Evolutionary conservation across 2,797 vertebrate species (phyloP).

Genomic region (Gambusia yucatana): DNA sequence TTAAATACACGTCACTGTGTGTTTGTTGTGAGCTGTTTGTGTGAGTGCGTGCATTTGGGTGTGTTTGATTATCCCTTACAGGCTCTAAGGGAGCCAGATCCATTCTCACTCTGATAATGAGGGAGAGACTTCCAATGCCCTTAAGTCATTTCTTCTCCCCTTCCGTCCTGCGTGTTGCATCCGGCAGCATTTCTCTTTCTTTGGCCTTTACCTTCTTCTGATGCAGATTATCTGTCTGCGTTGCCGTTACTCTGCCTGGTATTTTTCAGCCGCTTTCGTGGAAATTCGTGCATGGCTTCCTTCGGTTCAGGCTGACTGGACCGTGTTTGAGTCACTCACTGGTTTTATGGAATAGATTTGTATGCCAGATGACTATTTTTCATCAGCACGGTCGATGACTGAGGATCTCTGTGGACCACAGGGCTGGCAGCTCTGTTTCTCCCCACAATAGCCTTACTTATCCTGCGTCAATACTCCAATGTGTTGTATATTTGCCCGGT

Average conservation of each 20-base stretch:
- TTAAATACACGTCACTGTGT: conserved; percentile 26
- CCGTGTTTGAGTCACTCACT: conserved; percentile 38
- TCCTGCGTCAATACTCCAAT: conserved; percentile 57
- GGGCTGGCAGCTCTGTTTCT: conserved; percentile 59
- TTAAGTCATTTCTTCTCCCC: conserved; percentile 82
- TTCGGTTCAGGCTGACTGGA: conserved; percentile 32
- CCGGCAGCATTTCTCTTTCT: conserved; percentile 35
- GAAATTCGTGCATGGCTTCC: conserved; percentile 19
- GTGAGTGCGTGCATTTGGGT: conserved; percentile 54
- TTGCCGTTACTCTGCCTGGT: conserved; percentile 8
- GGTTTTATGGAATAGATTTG: conserved; percentile 53
- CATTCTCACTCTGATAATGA: conserved; percentile 86
- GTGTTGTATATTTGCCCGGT: conserved; percentile 63
- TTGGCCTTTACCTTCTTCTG: conserved; percentile 38
- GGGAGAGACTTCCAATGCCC: conserved; percentile 83
- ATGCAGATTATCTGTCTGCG: conserved; percentile 41
- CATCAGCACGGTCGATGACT: conserved; percentile 51
- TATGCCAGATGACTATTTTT: conserved; percentile 62
- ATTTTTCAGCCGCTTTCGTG: conserved; percentile 14
- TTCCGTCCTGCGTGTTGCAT: conserved; percentile 74
- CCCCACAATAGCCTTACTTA: conserved; percentile 63
- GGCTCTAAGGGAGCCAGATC: conserved; percentile 79
- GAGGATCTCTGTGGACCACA: conserved; percentile 53
- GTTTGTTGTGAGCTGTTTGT: conserved; percentile 51
- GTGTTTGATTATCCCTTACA: conserved; percentile 83